A percentile compares a stretch with the other conserved stretches of the same genome.
Evolutionary conservation across 2,797 vertebrate genomes (phyloP).

Genomic region (Lacerta viridis): DNA sequence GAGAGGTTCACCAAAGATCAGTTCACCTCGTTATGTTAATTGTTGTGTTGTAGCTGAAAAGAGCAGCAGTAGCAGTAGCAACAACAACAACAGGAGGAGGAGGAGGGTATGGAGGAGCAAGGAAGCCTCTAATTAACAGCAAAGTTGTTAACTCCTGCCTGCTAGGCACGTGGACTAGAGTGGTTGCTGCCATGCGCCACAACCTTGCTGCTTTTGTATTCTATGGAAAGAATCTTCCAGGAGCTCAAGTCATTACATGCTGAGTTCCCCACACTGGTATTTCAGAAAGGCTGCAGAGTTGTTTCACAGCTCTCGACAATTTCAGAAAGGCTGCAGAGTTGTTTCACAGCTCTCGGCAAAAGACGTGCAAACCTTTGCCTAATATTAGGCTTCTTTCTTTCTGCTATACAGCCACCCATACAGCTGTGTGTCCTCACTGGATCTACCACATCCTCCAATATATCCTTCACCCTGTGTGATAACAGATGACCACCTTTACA

Average conservation of each 20-base stretch:
- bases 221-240: slow-evolving; percentile 13
- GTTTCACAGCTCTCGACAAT: slow-evolving; percentile 12
- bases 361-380: neutral
- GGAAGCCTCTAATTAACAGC: neutral
- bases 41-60: slow-evolving; percentile 31
- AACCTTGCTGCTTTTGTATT: slow-evolving; percentile 8
- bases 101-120: neutral
- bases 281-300: neutral
- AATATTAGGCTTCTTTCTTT: neutral
- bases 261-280: neutral
- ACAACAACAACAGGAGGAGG: neutral
- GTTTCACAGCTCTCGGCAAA: slow-evolving; percentile 14
- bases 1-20: slow-evolving; percentile 34
- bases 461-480: neutral
- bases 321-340: neutral
- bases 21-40: slow-evolving; percentile 43
- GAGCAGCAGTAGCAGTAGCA: slow-evolving; percentile 4
- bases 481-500: neutral
- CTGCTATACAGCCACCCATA: neutral
- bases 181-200: fast-evolving
- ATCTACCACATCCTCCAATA: neutral
- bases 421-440: neutral
- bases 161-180: neutral
- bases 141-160: slow-evolving; percentile 36
- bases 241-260: neutral